Evolutionary conservation across 1,140 invertebrate species (phyloP).

Genomic region (Drosophila insularis): DNA sequence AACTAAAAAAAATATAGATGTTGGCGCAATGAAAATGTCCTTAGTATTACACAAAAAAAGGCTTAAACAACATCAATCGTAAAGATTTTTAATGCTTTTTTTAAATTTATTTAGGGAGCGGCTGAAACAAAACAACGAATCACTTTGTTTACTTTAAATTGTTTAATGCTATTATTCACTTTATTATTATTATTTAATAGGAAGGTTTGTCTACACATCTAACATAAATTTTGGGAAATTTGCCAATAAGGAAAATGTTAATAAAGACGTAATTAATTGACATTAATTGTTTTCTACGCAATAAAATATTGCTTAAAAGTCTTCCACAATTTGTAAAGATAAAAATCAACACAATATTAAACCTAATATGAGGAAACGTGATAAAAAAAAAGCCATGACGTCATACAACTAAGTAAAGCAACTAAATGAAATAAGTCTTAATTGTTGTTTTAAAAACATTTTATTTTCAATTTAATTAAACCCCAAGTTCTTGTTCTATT

Average conservation of each 20-base stretch:
- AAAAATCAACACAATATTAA: background rate
- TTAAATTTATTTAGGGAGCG: too few species aligned
- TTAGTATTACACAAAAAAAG: too few species aligned
- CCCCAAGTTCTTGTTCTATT: background rate
- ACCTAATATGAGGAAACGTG: background rate
- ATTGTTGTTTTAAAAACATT: background rate
- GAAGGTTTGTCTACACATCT: too few species aligned
- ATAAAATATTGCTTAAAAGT: background rate
- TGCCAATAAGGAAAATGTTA: background rate
- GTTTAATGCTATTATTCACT: background rate
- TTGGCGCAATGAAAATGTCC: too few species aligned
- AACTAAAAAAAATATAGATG: too few species aligned
- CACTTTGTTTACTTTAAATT: too few species aligned
- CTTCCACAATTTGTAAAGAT: background rate
- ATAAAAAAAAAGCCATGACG: background rate
- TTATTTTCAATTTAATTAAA: conserved; percentile 3
- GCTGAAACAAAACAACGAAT: too few species aligned
- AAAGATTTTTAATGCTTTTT: too few species aligned
- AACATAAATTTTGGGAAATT: background rate
- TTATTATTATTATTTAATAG: background rate
- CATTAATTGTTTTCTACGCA: background rate
- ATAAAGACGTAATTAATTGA: background rate
- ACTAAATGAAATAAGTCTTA: background rate
- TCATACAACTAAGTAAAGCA: background rate
- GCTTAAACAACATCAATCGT: too few species aligned